These are phyloP conservation scores for Melinaea marsaeus DNA, from an alignment of 2,888 invertebrate species.

Conservation along the genomic window DNA sequence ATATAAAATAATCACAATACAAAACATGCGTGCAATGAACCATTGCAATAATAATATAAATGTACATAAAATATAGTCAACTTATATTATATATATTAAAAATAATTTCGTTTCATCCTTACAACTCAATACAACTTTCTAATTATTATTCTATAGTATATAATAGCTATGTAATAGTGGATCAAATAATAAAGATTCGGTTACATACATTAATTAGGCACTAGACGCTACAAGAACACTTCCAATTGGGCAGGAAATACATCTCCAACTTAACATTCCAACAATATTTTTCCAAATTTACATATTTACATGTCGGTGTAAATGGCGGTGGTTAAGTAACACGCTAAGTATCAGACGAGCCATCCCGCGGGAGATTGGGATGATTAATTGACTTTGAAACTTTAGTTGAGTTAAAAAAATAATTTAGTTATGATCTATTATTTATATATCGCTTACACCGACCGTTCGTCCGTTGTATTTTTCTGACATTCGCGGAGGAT, in stretches of 20 bases:
- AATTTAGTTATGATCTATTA: not conserved
- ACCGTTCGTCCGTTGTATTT: not conserved
- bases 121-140: not conserved
- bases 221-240: constrained; percentile 10
- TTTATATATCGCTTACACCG: not conserved
- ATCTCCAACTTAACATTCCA: constrained; percentile 32
- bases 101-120: constrained; percentile 1
- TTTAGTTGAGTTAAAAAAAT: not conserved
- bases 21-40: not conserved
- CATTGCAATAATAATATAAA: not conserved
- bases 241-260: constrained; percentile 25
- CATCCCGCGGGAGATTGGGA: not conserved
- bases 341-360: not conserved
- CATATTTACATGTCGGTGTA: constrained; percentile 47
- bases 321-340: no score
- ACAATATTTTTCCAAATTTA: constrained; percentile 40
- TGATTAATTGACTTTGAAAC: constrained; percentile 1
- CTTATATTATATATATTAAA: constrained; percentile 6
- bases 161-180: not conserved
- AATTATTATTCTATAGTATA: not conserved
- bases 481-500: no score
- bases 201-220: constrained; percentile 2
- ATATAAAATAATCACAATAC: constrained; percentile 1
- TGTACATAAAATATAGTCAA: not conserved
- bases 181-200: constrained; percentile 6